Conservation (phyloP, 2,113 vertebrate genomes). For the Dascyllus trimaculatus region DNA sequence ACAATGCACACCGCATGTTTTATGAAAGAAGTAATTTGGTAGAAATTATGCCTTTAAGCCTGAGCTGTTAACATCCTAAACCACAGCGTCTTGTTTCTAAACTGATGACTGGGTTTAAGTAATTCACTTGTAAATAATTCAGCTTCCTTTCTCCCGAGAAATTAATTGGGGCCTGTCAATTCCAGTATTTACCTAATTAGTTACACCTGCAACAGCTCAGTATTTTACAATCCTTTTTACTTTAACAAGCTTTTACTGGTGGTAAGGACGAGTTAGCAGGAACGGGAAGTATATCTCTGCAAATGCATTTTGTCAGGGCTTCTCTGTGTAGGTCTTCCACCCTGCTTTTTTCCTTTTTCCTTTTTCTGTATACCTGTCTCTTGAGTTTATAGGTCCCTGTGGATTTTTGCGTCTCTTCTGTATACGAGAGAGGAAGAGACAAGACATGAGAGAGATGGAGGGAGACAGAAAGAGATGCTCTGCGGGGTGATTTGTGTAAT, state of each 20-base stretch:
- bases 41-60: slow-evolving; percentile 43
- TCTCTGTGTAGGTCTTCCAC: slow-evolving; percentile 18
- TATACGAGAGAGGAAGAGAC: slow-evolving; percentile 25
- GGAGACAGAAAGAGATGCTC: slow-evolving; percentile 37
- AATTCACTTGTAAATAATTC: slow-evolving; percentile 73
- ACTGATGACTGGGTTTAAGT: slow-evolving; percentile 51
- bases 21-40: slow-evolving; percentile 34
- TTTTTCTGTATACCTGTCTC: slow-evolving; percentile 18
- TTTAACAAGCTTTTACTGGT: slow-evolving; percentile 37
- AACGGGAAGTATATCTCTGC: slow-evolving; percentile 25
- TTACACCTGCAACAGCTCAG: slow-evolving; percentile 54
- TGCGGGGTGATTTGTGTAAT: slow-evolving; percentile 42
- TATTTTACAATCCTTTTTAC: slow-evolving; percentile 42
- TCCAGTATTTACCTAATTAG: slow-evolving; percentile 68
- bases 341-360: slow-evolving; percentile 4
- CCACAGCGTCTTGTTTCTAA: slow-evolving; percentile 24
- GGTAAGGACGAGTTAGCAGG: slow-evolving; percentile 21
- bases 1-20: slow-evolving; percentile 19
- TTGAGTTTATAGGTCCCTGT: slow-evolving; percentile 51
- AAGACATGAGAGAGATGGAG: slow-evolving; percentile 34
- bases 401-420: slow-evolving; percentile 47
- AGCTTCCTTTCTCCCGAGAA: slow-evolving; percentile 57
- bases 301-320: slow-evolving; percentile 39
- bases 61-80: slow-evolving; percentile 24
- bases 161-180: slow-evolving; percentile 69